phyloP scores from a whole-genome alignment of 1,140 invertebrate genomes.

The Aphaenogaster floridana region DNA sequence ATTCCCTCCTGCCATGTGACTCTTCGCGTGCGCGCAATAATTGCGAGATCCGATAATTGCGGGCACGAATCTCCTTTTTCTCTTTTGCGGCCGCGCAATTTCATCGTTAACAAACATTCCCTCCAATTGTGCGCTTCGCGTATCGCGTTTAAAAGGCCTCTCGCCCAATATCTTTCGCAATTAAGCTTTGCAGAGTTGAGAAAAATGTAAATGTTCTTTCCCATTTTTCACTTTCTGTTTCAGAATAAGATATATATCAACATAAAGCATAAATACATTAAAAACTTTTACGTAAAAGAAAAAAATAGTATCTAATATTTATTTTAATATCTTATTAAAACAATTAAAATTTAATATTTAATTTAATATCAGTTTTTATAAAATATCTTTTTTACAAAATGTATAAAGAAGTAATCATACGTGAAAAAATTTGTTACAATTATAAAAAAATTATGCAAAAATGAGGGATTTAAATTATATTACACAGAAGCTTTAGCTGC shows the following conservation, averaged over 20 bases:
- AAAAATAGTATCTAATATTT: background rate
- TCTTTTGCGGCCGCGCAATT: constrained; percentile 4
- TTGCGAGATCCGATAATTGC: constrained; percentile 52
- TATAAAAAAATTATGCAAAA: background rate
- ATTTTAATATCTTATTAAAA: background rate
- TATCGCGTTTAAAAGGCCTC: constrained; percentile 30
- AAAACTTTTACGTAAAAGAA: background rate
- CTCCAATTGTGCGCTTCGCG: background rate
- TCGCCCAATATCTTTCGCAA: background rate
- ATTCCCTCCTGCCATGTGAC: constrained; percentile 26
- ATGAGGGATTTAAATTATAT: background rate
- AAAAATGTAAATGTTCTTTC: background rate
- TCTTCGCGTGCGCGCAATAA: constrained; percentile 42
- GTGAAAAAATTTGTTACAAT: background rate
- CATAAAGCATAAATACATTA: background rate
- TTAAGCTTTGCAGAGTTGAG: background rate
- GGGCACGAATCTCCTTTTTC: constrained; percentile 32
- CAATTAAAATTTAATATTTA: background rate
- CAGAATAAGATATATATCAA: background rate
- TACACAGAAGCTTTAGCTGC: background rate
- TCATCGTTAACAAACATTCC: constrained; percentile 37
- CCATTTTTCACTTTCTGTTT: background rate
- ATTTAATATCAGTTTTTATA: background rate
- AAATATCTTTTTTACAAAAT: background rate
- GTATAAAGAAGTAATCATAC: background rate